Base-by-base conservation (phyloP, 2,888 invertebrate genomes). In the Isoperla grammatica region DNA sequence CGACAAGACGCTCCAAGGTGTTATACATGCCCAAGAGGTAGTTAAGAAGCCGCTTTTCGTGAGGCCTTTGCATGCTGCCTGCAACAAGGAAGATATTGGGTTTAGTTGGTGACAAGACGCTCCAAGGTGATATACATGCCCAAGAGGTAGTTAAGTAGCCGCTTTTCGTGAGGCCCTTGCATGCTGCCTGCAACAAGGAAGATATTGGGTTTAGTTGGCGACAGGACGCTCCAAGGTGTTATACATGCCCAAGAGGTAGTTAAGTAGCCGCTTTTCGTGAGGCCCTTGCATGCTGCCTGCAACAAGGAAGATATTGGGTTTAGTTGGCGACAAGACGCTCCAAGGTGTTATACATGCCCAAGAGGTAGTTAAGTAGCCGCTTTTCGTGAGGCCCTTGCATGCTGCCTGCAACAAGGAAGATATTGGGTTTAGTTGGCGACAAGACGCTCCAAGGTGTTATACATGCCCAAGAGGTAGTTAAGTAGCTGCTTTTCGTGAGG, bases 261-360 rank as follows among this genome's bases (percentile, higher is more conserved):
- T 89, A 71, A 95, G 81, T 70, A 95, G 81, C 71, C 86, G 84
- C 79, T 90, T 90, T 81, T 95, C 94, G 77, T 93, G 89, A 64
- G 85, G 87, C 73, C 95, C 94, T 81, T 91, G 90, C 78, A 85
- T 83, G 77, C 90, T 89, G 75, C 87, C 93, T 94, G 81, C 35
- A 81, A 81, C 67, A 64, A n/a, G n/a, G n/a, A n/a, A 94, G 81
- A 56, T 93, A 87, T 71, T 92, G 91, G 70, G 91, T 91, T 81
- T 94, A 93, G 76, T 92, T 91, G 70, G 90, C 89, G 65, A 94
- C 93, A 61, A 93, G 93, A 75, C 93, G 82, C 79, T 94, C 93
- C 75, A 93, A 80, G 67, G 87, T 87, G 79, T 93, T 92, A 80
- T 94, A 94, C 64, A 83, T 81, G 70, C 83, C 82, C 70, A 94